Conservation (phyloP, 1,140 invertebrate genomes). For the Phocides pigmalion region DNA sequence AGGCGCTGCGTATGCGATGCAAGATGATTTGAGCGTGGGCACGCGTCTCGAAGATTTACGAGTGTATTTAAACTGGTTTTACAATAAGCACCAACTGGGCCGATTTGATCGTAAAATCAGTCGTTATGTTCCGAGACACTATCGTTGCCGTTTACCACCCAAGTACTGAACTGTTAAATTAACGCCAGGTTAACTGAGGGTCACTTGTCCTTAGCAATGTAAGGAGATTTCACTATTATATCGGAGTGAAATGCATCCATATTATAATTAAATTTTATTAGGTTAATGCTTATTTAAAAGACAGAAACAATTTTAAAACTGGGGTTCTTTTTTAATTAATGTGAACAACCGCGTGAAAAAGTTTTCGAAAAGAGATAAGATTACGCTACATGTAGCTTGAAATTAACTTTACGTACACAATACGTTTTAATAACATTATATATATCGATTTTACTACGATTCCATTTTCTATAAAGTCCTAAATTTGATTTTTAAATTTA, state of each 20-base stretch:
- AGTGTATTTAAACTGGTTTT: conserved; percentile 78
- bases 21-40: conserved; percentile 63
- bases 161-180: conserved; percentile 57
- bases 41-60: conserved; percentile 70
- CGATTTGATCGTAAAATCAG: conserved; percentile 77
- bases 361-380: too few species aligned
- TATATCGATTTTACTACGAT: too few species aligned
- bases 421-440: too few species aligned
- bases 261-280: too few species aligned
- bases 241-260: neutral
- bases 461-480: too few species aligned
- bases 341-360: too few species aligned
- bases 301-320: too few species aligned
- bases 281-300: too few species aligned
- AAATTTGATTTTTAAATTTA: too few species aligned
- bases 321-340: too few species aligned
- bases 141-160: conserved; percentile 67
- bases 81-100: conserved; percentile 71
- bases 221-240: conserved; percentile 36
- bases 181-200: conserved; percentile 63
- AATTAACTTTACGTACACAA: too few species aligned
- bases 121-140: conserved; percentile 68
- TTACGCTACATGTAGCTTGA: too few species aligned
- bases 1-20: conserved; percentile 45
- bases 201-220: conserved; percentile 40